A percentile compares a stretch with the other conserved stretches of the same genome.
phyloP scores from a whole-genome alignment of 2,888 invertebrate genomes.

The Sussaba pulchella region DNA sequence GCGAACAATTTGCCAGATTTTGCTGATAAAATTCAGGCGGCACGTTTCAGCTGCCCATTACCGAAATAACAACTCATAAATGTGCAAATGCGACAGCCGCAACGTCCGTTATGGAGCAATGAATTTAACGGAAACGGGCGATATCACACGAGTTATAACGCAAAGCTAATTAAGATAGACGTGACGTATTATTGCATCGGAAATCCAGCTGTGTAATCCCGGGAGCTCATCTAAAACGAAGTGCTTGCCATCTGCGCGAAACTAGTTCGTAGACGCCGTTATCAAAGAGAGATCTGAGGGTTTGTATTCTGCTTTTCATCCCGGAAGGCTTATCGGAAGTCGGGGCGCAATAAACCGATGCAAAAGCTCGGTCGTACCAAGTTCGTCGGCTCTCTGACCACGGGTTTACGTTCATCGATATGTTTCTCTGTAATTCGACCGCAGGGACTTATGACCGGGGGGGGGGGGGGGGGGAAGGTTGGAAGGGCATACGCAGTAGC shows the following conservation, averaged over 20 bases:
- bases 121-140: conserved; percentile 30
- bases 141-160: conserved; percentile 14
- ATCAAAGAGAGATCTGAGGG: conserved; percentile 1
- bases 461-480: neutral
- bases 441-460: neutral
- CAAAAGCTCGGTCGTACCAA: neutral
- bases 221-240: neutral
- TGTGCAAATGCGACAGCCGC: neutral
- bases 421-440: neutral
- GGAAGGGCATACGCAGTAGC: neutral
- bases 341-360: conserved; percentile 18
- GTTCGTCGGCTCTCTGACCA: neutral
- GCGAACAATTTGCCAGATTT: too few relatives aligned
- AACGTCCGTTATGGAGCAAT: neutral
- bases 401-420: conserved; percentile 41
- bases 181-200: conserved; percentile 30
- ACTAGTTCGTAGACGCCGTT: neutral
- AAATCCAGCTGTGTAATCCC: conserved; percentile 13
- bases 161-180: conserved; percentile 40
- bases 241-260: neutral
- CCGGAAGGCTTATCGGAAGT: conserved; percentile 9
- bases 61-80: neutral
- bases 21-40: too few relatives aligned
- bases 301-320: neutral
- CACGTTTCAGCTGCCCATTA: too few relatives aligned